Conservation (phyloP, 2,888 invertebrate genomes). For the Mesorhabditis spiculigera region DNA sequence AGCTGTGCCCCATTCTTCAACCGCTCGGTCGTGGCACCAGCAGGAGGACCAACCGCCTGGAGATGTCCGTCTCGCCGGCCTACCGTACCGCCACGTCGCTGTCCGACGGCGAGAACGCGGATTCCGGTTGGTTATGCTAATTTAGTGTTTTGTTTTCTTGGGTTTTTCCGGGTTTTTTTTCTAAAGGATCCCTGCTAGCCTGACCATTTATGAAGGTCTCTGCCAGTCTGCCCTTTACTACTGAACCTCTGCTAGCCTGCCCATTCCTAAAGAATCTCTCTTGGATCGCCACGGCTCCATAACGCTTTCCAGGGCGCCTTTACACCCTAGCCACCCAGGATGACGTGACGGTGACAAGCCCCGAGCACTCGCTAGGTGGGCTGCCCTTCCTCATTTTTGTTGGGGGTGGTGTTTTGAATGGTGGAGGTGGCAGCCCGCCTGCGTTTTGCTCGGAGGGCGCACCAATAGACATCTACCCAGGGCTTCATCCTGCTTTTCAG, state of each 20-base stretch:
- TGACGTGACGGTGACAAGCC: not conserved
- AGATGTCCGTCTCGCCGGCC: constrained; percentile 6
- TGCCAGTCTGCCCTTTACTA: not conserved
- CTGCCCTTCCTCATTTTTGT: not conserved
- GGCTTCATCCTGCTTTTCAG: not conserved
- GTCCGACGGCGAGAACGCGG: not conserved
- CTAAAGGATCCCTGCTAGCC: not conserved
- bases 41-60: not conserved
- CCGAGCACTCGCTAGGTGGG: not conserved
- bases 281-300: not conserved
- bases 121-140: not conserved
- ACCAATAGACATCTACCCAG: not conserved
- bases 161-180: not conserved
- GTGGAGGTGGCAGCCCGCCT: not conserved
- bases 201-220: no score
- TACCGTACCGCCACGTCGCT: not conserved
- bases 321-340: not conserved
- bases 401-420: not conserved
- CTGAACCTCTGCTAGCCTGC: not conserved
- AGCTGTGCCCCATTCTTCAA: no score
- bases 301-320: not conserved
- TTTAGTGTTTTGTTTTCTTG: not conserved
- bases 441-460: not conserved
- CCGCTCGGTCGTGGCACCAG: no score
- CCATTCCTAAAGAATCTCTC: not conserved